Conservation (phyloP, 2,113 vertebrate species). For the Entelurus aequoreus region DNA sequence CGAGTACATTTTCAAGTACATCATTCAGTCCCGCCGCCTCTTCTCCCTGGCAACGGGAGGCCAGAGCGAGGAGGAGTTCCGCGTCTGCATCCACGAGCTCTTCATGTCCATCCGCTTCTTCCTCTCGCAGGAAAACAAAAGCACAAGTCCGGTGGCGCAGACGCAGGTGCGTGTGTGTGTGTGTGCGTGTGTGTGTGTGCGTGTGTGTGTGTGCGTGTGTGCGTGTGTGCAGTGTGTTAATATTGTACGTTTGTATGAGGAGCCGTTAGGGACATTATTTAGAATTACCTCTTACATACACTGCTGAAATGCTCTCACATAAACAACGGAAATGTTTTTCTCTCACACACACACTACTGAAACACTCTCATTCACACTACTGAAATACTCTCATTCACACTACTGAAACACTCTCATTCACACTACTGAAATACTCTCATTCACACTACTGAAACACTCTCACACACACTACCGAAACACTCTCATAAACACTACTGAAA, state of each 20-base stretch:
- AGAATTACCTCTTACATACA: too few species aligned
- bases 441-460: too few species aligned
- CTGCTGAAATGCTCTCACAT: too few species aligned
- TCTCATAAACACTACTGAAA: too few species aligned
- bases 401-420: too few species aligned
- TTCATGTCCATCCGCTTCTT: constrained; percentile 98
- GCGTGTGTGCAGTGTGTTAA: constrained; percentile 9
- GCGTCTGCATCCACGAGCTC: constrained; percentile 91
- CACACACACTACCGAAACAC: too few species aligned
- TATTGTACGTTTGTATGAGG: neutral
- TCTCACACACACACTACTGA: too few species aligned
- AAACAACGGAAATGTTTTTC: too few species aligned
- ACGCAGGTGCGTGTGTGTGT: constrained; percentile 76
- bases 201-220: constrained; percentile 6
- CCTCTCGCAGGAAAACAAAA: constrained; percentile 92
- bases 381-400: too few species aligned
- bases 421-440: too few species aligned
- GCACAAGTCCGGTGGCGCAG: constrained; percentile 79
- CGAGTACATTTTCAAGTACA: constrained; percentile 98
- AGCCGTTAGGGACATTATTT: too few species aligned
- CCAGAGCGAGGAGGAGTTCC: constrained; percentile 95
- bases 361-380: too few species aligned
- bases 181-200: constrained; percentile 1
- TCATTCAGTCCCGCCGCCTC: constrained; percentile 91
- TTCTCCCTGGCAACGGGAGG: constrained; percentile 93